Base-by-base conservation (phyloP, 2,113 vertebrate species). In the Sisor rabdophorus region DNA sequence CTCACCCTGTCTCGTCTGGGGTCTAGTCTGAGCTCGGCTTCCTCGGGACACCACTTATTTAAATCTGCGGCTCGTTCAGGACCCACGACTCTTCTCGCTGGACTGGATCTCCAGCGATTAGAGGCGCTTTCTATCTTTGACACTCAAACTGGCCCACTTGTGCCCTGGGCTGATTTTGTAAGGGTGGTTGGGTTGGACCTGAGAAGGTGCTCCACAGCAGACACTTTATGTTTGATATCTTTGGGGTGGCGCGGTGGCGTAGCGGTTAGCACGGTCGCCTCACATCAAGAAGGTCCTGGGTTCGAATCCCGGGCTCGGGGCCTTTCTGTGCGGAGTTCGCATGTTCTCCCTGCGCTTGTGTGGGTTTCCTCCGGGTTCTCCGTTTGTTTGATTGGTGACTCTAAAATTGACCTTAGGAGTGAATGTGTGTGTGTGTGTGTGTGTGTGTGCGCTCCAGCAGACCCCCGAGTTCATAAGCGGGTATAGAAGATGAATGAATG, bases 1-100 rank as follows among this genome's bases (percentile, higher is more conserved):
- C 65, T 70, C 40, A 44, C 5, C 40, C 40, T 9, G 44, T 69
- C 72, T 72, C 47, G 72, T 79, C 64, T 71, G 63, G 55, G 30
- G 71, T 72, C 59, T 61, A 11, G 64, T 15, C 54, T 61, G 30
- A 54, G 24, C 32, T 47, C 20, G 54, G 65, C 48, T 24, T 63
- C 32, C 19, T 69, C 44, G 15, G 24, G 52, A 68, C 54, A 3
- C 16, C 32, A 4, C 22, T 11, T 19, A 11, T 32, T 53, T n/a
- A 40, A 73, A 54, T 30, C 32, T 3, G 1, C 36, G 10, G 15
- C 26, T 53, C 44, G 11, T 24, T 17, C 26, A 40, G 59, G 16
- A 28, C 8, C 15, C n/a, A 5, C 20, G 7, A 1, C n/a, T 24
- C 26, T 20, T 44, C 36, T n/a, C 56, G 26, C 24, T n/a, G 20